Percentiles rank a stretch among this genome's conserved stretches.
Conservation (phyloP, 2,888 invertebrate species). For the Limnephilus rhombicus region DNA sequence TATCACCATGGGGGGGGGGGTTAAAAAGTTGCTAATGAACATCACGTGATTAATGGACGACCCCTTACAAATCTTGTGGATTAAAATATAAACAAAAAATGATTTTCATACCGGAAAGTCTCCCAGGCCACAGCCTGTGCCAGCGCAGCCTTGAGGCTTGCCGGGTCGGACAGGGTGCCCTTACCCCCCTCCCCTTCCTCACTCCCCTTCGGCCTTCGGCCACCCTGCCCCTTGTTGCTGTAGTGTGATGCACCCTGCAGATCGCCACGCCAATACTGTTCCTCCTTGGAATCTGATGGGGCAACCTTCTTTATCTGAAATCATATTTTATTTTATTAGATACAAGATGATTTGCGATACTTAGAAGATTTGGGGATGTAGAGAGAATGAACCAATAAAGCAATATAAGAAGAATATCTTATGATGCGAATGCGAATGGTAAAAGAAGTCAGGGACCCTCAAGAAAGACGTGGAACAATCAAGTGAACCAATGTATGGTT, state of each 20-base stretch:
- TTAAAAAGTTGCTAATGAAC: too few species aligned
- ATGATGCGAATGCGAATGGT: too few species aligned
- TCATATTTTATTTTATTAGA: slow-evolving; percentile 11
- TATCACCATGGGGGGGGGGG: too few species aligned
- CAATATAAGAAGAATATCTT: too few species aligned
- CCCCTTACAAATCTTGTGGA: too few species aligned
- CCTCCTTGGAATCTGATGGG: slow-evolving; percentile 75
- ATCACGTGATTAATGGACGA: too few species aligned
- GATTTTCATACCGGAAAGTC: slow-evolving; percentile 43
- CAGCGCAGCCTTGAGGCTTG: slow-evolving; percentile 42
- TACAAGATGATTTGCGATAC: neutral
- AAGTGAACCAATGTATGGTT: too few species aligned
- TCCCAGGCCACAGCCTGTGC: slow-evolving; percentile 55
- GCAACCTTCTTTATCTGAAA: slow-evolving; percentile 80
- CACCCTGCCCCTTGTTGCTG: slow-evolving; percentile 70
- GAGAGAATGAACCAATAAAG: too few species aligned
- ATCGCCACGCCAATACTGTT: slow-evolving; percentile 81
- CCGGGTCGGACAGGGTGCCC: neutral
- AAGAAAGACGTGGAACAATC: too few species aligned
- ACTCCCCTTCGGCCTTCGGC: slow-evolving; percentile 70
- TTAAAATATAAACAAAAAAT: neutral
- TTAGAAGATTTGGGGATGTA: too few species aligned
- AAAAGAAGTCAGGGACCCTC: too few species aligned
- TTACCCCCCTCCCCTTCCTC: neutral
- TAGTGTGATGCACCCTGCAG: slow-evolving; percentile 80